Conservation (phyloP, 2,797 vertebrate genomes). For the Apogon talboti region DNA sequence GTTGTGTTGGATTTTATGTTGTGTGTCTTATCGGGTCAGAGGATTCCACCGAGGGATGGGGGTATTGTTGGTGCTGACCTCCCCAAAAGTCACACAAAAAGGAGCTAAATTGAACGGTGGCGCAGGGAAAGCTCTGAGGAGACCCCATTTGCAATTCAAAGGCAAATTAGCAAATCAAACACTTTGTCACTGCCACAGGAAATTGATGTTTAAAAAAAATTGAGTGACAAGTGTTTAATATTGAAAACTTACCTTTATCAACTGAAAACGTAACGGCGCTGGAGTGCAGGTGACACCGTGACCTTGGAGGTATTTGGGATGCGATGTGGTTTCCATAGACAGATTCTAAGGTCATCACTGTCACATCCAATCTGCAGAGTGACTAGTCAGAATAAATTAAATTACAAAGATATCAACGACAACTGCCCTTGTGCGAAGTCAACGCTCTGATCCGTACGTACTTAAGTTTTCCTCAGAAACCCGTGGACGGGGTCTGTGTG, state of each 20-base stretch:
- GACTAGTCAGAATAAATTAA: conserved; percentile 71
- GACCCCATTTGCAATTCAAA: conserved; percentile 72
- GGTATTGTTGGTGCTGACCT: conserved; percentile 70
- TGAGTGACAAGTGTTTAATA: conserved; percentile 71
- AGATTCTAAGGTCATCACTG: conserved; percentile 66
- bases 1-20: conserved; percentile 58
- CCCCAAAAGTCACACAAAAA: conserved; percentile 68
- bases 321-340: conserved; percentile 46
- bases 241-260: conserved; percentile 67
- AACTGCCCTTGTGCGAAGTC: conserved; percentile 68
- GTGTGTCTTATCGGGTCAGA: conserved; percentile 58
- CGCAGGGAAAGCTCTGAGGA: conserved; percentile 58
- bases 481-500: conserved; percentile 29
- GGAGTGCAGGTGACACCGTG: conserved; percentile 31
- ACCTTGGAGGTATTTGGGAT: conserved; percentile 56
- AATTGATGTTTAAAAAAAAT: conserved; percentile 52
- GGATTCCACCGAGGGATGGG: conserved; percentile 55
- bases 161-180: conserved; percentile 76
- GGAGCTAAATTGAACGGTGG: conserved; percentile 63
- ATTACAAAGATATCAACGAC: conserved; percentile 59
- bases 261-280: conserved; percentile 40
- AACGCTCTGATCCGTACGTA: conserved; percentile 44
- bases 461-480: conserved; percentile 44
- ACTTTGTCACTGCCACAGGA: conserved; percentile 68
- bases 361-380: conserved; percentile 65